Conservation (phyloP, 2,797 vertebrate species). For the Echeneis naucrates region DNA sequence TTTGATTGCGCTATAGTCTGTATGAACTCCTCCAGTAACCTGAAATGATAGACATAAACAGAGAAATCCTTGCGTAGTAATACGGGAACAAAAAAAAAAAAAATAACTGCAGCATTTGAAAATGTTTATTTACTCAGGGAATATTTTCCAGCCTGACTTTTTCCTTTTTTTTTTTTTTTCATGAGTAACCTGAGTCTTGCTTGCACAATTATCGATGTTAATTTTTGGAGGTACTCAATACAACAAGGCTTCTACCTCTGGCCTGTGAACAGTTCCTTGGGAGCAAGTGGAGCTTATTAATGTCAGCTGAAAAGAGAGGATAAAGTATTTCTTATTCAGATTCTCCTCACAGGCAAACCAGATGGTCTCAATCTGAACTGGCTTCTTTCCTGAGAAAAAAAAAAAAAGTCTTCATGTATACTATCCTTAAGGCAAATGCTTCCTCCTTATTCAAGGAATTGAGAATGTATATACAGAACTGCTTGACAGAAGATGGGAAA, state of each 20-base stretch:
- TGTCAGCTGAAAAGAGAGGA: slow-evolving; percentile 49
- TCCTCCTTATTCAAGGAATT: slow-evolving; percentile 11
- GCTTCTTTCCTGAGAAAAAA: slow-evolving; percentile 44
- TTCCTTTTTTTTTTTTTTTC: slow-evolving; percentile 10
- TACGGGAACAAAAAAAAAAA: slow-evolving; percentile 31
- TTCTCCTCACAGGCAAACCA: slow-evolving; percentile 41
- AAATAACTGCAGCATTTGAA: slow-evolving; percentile 24
- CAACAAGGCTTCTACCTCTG: slow-evolving; percentile 32
- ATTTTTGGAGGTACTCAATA: slow-evolving; percentile 22
- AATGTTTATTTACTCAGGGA: slow-evolving; percentile 45
- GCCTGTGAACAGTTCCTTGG: slow-evolving; percentile 40
- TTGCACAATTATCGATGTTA: slow-evolving; percentile 24
- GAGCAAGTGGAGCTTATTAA: slow-evolving; percentile 63
- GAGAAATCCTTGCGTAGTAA: slow-evolving; percentile 20
- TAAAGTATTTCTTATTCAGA: slow-evolving; percentile 37
- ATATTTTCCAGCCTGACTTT: slow-evolving; percentile 26
- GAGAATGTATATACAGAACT: background rate
- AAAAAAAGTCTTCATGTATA: background rate
- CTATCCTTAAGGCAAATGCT: slow-evolving; percentile 35
- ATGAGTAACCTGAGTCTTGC: slow-evolving; percentile 35
- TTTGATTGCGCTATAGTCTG: slow-evolving; percentile 50
- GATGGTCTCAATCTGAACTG: slow-evolving; percentile 47
- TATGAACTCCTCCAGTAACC: slow-evolving; percentile 32
- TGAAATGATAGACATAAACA: slow-evolving; percentile 51
- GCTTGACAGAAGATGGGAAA: slow-evolving; percentile 18